These are phyloP conservation scores for Meloidogyne floridensis DNA, from an alignment of 1,140 invertebrate genomes.

Conservation along the genomic window DNA sequence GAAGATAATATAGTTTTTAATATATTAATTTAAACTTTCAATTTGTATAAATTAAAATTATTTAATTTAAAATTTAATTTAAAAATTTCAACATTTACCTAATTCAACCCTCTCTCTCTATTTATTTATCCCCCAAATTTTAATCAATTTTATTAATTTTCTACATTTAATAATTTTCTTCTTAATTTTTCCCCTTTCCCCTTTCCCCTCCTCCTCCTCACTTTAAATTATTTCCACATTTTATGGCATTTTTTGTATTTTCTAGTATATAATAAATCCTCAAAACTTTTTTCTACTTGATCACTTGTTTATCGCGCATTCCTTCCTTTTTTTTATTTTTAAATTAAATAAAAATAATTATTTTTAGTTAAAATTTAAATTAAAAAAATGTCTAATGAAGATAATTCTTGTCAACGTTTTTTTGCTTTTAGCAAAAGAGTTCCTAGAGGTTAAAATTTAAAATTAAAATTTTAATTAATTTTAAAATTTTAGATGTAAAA, in stretches of 20 bases:
- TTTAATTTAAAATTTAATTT: too few relatives aligned
- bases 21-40: too few relatives aligned
- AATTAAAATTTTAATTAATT: background rate
- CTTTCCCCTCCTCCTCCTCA: background rate
- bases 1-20: too few relatives aligned
- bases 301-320: background rate
- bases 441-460: conserved; percentile 23
- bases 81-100: too few relatives aligned
- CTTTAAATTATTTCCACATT: background rate
- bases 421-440: conserved; percentile 44
- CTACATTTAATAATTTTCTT: background rate
- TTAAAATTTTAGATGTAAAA: conserved; percentile 55
- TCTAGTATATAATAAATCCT: background rate
- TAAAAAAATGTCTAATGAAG: conserved; percentile 4
- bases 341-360: background rate
- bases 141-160: conserved; percentile 6
- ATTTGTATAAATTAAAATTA: too few relatives aligned
- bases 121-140: background rate
- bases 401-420: conserved; percentile 33
- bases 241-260: background rate
- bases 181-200: background rate
- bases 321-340: background rate
- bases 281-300: background rate
- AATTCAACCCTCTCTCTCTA: background rate
- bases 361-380: background rate